Base-by-base conservation (phyloP, 2,113 vertebrate species). In the Chauna torquata region DNA sequence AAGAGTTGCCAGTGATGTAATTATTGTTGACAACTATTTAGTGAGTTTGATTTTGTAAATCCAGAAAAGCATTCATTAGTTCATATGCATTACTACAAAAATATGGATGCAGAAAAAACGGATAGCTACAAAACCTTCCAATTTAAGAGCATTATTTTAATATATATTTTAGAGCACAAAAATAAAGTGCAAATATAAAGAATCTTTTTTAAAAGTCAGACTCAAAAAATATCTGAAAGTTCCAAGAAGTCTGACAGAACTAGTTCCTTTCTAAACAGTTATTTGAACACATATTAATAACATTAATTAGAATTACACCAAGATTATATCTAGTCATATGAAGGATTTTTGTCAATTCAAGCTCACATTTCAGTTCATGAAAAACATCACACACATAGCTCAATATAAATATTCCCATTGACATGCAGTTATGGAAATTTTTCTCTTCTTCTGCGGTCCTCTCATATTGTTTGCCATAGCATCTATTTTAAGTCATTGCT, bases 391-490 rank as follows among this genome's bases (percentile, higher is more conserved):
- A 68, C 2, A 9, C 0, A 0, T 25, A 25, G 9, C 27, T 80
- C 8, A 55, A 19, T 23, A 49, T 28, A 76, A 87, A 68, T 59
- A 87, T 34, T 3, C 1, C 1, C 9, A 8, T n/a, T 76, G 9
- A 7, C 12, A 55, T n/a, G 28, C 10, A 59, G 15, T 6, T 12
- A 40, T 17, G 3, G 28, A 71, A 79, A 23, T 65, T 42, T 42
- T 78, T 70, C 2, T 66, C 5, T 66, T 78, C 52, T 75, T 59
- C 6, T 52, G 1, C 15, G 8, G 3, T 61, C 5, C 3, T 15
- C 34, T 76, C 0, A 0, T 38, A 50, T 55, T 57, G 3, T 30
- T 20, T 91, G 85, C 11, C 12, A n/a, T 22, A 85, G 7, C 19
- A 69, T 16, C 32, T 30, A 45, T 52, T 76, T 86, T 15, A 69